phyloP scores from a whole-genome alignment of 2,888 invertebrate species.

The Rapana venosa region DNA sequence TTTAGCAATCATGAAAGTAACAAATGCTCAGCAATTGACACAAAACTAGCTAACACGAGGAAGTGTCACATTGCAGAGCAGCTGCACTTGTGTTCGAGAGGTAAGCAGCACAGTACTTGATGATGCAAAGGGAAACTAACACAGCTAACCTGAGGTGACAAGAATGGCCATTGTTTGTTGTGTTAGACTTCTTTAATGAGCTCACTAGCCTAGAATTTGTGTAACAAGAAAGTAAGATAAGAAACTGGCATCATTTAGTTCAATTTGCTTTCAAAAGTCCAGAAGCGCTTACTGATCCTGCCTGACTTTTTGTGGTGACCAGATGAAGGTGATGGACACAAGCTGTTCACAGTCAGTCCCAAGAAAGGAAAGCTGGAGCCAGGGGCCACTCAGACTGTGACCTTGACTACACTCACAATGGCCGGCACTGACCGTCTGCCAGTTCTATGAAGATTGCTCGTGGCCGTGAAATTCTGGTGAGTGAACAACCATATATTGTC shows the following conservation, averaged over 20 bases:
- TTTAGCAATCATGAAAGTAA: too few species aligned
- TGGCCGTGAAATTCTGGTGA: constrained; percentile 77
- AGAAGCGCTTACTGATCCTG: too few species aligned
- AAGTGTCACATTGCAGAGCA: neutral
- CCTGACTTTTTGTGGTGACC: constrained; percentile 20
- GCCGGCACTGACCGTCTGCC: constrained; percentile 77
- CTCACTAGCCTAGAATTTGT: too few species aligned
- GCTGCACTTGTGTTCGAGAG: neutral
- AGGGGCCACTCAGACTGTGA: constrained; percentile 72
- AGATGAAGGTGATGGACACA: constrained; percentile 78
- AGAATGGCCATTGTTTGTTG: too few species aligned
- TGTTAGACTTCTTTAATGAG: too few species aligned
- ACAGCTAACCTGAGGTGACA: neutral
- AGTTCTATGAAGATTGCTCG: constrained; percentile 75
- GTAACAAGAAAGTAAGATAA: too few species aligned
- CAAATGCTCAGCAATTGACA: too few species aligned
- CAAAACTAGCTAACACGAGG: too few species aligned
- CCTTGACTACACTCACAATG: constrained; percentile 76
- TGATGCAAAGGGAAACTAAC: neutral
- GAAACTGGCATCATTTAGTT: too few species aligned
- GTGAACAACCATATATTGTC: constrained; percentile 15
- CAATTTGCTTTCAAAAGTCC: too few species aligned
- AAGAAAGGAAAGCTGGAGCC: constrained; percentile 73
- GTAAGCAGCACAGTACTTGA: neutral
- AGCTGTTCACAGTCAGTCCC: constrained; percentile 75